Evolutionary conservation across 2,888 invertebrate species (phyloP).

Genomic region (Bellardia pandia): DNA sequence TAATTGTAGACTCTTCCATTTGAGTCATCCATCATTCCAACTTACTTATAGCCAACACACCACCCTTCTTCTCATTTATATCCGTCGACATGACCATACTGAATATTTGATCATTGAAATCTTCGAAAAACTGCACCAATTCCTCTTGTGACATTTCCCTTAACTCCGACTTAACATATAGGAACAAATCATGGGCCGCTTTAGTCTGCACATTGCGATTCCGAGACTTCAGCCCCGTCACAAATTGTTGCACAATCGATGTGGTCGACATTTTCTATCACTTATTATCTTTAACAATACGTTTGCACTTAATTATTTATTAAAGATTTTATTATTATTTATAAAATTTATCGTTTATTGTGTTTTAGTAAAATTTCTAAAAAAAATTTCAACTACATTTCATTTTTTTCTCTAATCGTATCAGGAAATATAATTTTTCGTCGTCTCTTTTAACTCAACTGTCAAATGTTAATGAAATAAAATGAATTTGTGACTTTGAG

Average conservation of each 20-base stretch:
- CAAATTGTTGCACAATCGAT: conserved; percentile 90
- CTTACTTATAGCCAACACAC: conserved; percentile 95
- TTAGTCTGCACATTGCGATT: conserved; percentile 93
- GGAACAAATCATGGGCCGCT: conserved; percentile 94
- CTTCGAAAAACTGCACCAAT: conserved; percentile 95
- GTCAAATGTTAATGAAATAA: conserved; percentile 47
- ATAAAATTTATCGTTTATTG: conserved; percentile 24
- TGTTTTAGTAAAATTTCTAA: conserved; percentile 18
- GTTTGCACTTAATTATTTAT: conserved; percentile 31
- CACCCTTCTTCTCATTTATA: conserved; percentile 97
- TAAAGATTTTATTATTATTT: background rate
- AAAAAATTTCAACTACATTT: conserved; percentile 56
- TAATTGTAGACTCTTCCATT: background rate
- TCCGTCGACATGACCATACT: conserved; percentile 98
- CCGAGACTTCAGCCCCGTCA: conserved; percentile 94
- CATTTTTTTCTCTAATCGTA: conserved; percentile 52
- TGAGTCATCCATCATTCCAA: conserved; percentile 30
- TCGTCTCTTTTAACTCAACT: conserved; percentile 35
- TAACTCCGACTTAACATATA: conserved; percentile 95
- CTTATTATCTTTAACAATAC: conserved; percentile 4
- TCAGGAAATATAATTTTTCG: conserved; percentile 43
- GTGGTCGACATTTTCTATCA: conserved; percentile 81
- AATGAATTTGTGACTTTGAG: conserved; percentile 36
- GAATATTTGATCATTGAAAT: conserved; percentile 97
- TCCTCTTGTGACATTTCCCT: conserved; percentile 96